These are phyloP conservation scores for Hipposideros larvatus DNA, from an alignment of 2,797 vertebrate species.

Conservation along the genomic window DNA sequence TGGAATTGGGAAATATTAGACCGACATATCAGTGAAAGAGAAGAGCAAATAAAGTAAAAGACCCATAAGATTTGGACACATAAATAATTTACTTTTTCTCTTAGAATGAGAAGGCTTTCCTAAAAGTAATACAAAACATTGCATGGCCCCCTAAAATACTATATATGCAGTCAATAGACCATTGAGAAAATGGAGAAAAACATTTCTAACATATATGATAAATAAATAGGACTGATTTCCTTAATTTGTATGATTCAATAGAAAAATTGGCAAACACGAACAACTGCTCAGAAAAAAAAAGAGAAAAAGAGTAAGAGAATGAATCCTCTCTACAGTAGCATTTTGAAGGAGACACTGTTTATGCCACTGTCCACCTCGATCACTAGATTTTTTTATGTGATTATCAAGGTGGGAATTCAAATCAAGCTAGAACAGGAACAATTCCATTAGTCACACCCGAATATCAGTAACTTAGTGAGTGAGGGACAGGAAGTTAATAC, in stretches of 20 bases:
- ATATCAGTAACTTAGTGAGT: constrained; percentile 21
- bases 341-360: not conserved
- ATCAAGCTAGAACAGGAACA: not conserved
- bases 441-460: constrained; percentile 18
- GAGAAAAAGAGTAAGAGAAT: not conserved
- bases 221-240: constrained; percentile 17
- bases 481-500: not conserved
- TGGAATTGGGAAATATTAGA: constrained; percentile 2
- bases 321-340: not conserved
- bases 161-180: not conserved
- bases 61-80: not conserved
- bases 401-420: constrained; percentile 34
- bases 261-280: not conserved
- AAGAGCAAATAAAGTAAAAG: constrained; percentile 55
- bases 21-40: not conserved
- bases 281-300: not conserved
- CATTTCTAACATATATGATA: not conserved
- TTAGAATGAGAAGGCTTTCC: not conserved
- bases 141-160: not conserved
- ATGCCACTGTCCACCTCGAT: not conserved
- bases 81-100: constrained; percentile 44
- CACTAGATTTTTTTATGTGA: not conserved
- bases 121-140: constrained; percentile 54
- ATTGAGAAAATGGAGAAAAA: not conserved
- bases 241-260: not conserved